phyloP scores from a whole-genome alignment of 2,888 invertebrate species.

The Argyresthia goedartella region DNA sequence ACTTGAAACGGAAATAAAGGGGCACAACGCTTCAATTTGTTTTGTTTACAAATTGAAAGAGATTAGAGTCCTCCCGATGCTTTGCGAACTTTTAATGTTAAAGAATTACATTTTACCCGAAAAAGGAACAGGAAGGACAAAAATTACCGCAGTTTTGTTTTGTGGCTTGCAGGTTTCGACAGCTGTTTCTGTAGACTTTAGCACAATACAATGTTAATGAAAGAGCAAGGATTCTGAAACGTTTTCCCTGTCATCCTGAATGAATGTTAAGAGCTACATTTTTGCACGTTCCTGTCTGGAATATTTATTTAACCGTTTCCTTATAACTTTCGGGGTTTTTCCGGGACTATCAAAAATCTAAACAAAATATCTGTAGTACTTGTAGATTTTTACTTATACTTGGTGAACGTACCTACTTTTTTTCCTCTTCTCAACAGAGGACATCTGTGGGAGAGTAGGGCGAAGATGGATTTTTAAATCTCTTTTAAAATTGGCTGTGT shows the following conservation, averaged over 20 bases:
- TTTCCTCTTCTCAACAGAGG: no score
- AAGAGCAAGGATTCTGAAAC: neutral
- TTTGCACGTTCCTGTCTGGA: no score
- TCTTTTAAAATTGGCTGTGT: no score
- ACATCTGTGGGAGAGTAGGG: no score
- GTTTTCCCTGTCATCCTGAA: neutral
- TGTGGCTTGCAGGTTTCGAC: neutral
- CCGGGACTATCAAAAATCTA: no score
- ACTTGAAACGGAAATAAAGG: conserved; percentile 19
- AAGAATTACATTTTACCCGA: neutral
- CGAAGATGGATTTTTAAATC: no score
- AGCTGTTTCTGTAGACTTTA: no score
- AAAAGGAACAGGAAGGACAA: neutral
- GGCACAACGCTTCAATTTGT: conserved; percentile 18
- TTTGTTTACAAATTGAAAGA: conserved; percentile 34
- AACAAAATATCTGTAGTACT: no score
- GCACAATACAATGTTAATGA: neutral
- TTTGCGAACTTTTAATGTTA: conserved; percentile 7
- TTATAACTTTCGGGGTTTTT: no score
- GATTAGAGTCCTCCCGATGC: conserved; percentile 20
- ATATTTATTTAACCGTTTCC: no score
- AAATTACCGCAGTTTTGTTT: neutral
- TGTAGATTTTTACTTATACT: no score
- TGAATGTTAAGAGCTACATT: neutral
- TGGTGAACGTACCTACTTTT: no score